These are phyloP conservation scores for Silurus glanis DNA, from an alignment of 2,113 vertebrate genomes.

Conservation along the genomic window DNA sequence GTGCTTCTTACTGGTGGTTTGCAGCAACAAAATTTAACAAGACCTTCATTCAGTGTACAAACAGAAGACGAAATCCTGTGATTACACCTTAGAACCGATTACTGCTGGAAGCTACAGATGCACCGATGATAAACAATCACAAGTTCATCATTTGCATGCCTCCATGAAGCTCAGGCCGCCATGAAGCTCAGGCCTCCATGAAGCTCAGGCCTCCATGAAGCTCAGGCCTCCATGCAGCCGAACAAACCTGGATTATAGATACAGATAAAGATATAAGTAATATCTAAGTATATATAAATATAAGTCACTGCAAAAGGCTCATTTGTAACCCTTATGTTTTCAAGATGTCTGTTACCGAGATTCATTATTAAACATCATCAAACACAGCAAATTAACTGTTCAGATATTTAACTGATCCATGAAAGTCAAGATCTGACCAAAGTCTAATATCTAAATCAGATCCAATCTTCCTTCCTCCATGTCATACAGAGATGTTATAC, in stretches of 20 bases:
- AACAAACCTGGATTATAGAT: not conserved
- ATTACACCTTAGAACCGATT: not conserved
- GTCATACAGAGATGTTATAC: too few relatives aligned
- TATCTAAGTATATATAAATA: not conserved
- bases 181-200: not conserved
- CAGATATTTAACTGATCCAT: not conserved
- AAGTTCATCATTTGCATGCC: not conserved
- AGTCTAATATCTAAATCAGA: not conserved
- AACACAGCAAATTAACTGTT: not conserved
- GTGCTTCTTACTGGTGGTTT: not conserved
- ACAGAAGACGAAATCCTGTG: not conserved
- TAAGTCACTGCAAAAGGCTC: not conserved
- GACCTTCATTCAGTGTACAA: conserved; percentile 17
- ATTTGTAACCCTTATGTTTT: not conserved
- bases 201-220: not conserved
- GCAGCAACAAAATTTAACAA: not conserved
- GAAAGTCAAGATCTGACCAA: not conserved
- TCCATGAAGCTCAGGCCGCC: not conserved
- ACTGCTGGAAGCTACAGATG: not conserved
- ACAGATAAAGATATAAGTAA: too few relatives aligned
- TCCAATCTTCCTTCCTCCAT: not conserved
- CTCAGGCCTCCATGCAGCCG: not conserved
- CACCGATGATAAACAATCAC: not conserved
- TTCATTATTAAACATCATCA: not conserved
- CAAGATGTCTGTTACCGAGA: not conserved